Evolutionary conservation across 30 jellyfish, hydroid and myxozoan genomes (phyloP).

Genomic region (Hydractinia symbiolongicarpus): DNA sequence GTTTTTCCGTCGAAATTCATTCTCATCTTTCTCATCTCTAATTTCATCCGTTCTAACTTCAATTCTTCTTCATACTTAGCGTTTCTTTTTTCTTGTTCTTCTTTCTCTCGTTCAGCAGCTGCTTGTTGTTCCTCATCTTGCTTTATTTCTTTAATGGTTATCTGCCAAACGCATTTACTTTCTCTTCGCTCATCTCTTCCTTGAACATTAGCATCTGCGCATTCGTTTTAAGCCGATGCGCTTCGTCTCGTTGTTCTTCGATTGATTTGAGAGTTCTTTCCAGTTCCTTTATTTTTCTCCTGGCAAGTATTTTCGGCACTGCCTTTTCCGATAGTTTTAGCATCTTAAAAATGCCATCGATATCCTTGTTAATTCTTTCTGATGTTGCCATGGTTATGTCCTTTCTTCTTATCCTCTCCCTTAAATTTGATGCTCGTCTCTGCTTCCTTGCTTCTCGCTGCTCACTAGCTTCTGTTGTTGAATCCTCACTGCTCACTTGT

Average conservation of each 20-base stretch:
- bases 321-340: conserved; percentile 1
- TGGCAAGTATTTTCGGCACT: not conserved
- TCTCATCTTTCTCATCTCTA: conserved; percentile 24
- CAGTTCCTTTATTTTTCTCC: conserved; percentile 7
- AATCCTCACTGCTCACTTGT: not conserved
- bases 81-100: conserved; percentile 4
- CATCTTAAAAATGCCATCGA: not conserved
- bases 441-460: conserved; percentile 3
- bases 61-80: conserved; percentile 10
- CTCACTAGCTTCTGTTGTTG: conserved; percentile 2
- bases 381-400: conserved; percentile 9
- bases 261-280: conserved; percentile 24
- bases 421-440: not conserved
- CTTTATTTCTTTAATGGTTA: not conserved
- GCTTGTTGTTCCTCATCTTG: conserved; percentile 1
- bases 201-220: conserved; percentile 21
- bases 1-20: not conserved
- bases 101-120: conserved; percentile 6
- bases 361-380: not conserved
- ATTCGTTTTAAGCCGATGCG: conserved; percentile 14
- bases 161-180: conserved; percentile 7
- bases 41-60: not conserved
- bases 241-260: conserved; percentile 25
- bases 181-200: conserved; percentile 12
- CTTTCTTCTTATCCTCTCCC: not conserved